Percentiles rank a stretch among this genome's conserved stretches.
phyloP scores from a whole-genome alignment of 2,113 vertebrate genomes.

The Oplegnathus fasciatus region DNA sequence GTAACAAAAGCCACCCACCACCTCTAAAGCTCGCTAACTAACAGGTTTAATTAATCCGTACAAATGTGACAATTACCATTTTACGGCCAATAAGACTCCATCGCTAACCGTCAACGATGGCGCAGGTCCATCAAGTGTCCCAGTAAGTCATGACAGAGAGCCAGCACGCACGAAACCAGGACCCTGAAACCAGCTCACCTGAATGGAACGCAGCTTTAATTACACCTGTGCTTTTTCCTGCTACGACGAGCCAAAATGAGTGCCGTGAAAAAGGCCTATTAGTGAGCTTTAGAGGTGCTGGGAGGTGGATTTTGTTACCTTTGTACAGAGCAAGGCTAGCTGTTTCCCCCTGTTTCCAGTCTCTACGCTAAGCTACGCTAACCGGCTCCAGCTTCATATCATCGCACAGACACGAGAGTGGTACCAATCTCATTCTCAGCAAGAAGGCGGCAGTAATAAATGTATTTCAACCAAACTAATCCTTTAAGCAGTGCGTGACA shows the following conservation, averaged over 20 bases:
- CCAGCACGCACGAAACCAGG: no score
- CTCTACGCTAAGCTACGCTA: not conserved
- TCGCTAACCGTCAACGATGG: no score
- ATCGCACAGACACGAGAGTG: no score
- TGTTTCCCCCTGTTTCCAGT: not conserved
- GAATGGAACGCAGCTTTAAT: not conserved
- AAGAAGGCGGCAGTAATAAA: not conserved
- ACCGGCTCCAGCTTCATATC: not conserved
- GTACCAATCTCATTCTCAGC: not conserved
- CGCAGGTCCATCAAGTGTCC: no score
- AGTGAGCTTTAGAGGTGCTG: not conserved
- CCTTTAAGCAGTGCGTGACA: not conserved
- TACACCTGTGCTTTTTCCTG: not conserved
- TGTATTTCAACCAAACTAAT: not conserved
- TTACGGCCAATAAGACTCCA: no score
- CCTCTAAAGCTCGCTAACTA: no score
- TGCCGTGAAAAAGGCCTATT: not conserved
- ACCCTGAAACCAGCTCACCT: not conserved
- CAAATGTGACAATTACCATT: no score
- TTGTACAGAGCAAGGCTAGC: not conserved
- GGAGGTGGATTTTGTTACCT: not conserved
- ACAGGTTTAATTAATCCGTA: no score
- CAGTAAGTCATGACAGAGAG: no score
- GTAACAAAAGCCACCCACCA: no score
- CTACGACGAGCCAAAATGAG: not conserved